Percentiles rank a stretch among this genome's conserved stretches.
These are phyloP conservation scores for Porites rus DNA, from an alignment of 92 coral and sea anemone species.

Conservation along the genomic window DNA sequence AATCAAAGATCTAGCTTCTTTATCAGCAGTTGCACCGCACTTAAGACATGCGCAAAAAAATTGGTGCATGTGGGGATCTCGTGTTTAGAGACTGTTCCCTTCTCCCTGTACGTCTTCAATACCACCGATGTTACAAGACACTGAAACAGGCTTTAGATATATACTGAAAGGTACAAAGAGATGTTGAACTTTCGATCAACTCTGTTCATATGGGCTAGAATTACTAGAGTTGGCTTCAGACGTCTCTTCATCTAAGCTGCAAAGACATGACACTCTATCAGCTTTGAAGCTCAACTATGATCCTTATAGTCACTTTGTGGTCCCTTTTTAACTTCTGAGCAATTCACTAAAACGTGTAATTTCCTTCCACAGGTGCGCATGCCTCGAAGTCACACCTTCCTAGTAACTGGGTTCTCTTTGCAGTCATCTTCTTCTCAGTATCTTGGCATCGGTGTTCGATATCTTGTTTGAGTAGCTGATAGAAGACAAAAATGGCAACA, in stretches of 20 bases:
- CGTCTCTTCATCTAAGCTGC: neutral
- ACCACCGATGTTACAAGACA: neutral
- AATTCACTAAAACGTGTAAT: neutral
- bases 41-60: neutral
- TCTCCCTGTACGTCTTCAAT: neutral
- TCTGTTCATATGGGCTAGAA: neutral
- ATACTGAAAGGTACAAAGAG: no score
- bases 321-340: neutral
- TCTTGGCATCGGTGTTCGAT: slow-evolving; percentile 98
- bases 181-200: neutral
- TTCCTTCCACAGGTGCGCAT: neutral
- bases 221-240: neutral
- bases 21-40: neutral
- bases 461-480: slow-evolving; percentile 88
- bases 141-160: no score
- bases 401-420: neutral
- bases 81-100: neutral
- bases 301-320: no score
- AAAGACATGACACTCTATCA: neutral
- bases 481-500: neutral
- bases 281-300: neutral
- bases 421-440: slow-evolving; percentile 40
- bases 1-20: neutral
- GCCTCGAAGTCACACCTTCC: neutral
- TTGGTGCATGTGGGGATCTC: neutral